Conservation (phyloP, 2,113 vertebrate species). For the Albula glossodonta region DNA sequence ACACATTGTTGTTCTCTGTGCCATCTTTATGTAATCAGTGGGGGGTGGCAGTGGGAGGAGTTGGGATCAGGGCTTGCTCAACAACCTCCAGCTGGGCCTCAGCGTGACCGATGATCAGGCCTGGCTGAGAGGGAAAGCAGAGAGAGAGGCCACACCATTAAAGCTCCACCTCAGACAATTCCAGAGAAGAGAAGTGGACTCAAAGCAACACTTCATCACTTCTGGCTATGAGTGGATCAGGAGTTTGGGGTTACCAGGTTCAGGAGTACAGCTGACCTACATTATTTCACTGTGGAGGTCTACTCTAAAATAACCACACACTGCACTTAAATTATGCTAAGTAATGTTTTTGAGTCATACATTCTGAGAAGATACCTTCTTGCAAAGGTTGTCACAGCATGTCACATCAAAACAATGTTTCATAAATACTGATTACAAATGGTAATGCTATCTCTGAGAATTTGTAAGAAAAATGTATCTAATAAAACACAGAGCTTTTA, state of each 20-base stretch:
- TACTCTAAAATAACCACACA: not conserved
- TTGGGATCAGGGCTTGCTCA: not conserved
- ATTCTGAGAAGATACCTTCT: not conserved
- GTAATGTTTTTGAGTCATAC: not conserved
- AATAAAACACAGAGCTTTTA: not conserved
- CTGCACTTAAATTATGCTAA: not conserved
- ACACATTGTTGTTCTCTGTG: not conserved
- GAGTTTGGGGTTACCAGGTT: not conserved
- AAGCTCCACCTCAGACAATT: not conserved
- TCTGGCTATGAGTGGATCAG: not conserved
- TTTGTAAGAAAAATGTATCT: no score
- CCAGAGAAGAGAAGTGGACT: not conserved
- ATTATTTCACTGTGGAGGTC: not conserved
- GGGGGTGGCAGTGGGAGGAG: not conserved
- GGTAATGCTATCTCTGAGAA: not conserved
- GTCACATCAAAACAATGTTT: not conserved
- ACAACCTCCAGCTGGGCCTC: no score
- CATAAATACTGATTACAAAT: not conserved
- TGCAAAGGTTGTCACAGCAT: not conserved
- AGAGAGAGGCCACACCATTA: not conserved
- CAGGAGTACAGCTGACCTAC: not conserved
- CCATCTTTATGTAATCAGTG: not conserved
- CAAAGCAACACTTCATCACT: not conserved
- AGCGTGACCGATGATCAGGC: no score
- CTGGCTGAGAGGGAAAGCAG: not conserved